Percentiles rank a stretch among this genome's conserved stretches.
These are phyloP conservation scores for Tragelaphus imberbis DNA, from an alignment of 2,113 vertebrate species.

Conservation along the genomic window DNA sequence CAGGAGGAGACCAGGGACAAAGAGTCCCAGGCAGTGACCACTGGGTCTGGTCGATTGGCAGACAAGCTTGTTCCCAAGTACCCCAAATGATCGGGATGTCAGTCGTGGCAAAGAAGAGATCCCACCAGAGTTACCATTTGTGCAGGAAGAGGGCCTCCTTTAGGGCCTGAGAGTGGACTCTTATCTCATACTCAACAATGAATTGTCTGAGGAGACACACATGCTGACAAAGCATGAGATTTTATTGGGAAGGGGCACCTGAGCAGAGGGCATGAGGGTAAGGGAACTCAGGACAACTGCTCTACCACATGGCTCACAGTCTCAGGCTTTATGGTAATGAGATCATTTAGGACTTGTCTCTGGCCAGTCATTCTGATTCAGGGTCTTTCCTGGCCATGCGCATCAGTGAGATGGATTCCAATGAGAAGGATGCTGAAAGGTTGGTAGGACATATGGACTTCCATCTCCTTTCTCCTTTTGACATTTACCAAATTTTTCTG, in stretches of 20 bases:
- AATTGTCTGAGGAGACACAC: neutral
- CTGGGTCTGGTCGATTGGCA: neutral
- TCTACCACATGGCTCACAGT: neutral
- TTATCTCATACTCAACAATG: neutral
- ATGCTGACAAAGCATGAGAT: neutral
- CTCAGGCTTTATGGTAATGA: neutral
- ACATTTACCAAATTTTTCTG: neutral
- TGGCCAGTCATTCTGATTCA: neutral
- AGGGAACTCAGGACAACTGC: neutral
- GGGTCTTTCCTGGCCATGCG: neutral
- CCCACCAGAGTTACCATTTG: neutral
- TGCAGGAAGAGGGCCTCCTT: neutral
- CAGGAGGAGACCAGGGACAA: neutral
- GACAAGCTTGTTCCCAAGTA: neutral
- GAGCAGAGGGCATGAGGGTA: neutral
- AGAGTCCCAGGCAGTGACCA: neutral
- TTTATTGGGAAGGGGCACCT: neutral
- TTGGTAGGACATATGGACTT: neutral
- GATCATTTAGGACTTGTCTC: accelerated
- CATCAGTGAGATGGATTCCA: neutral
- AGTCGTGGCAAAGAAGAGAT: neutral
- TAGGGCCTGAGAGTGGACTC: neutral
- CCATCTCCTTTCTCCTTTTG: neutral
- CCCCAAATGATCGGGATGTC: neutral
- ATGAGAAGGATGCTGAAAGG: neutral